Percentiles rank a stretch among this genome's conserved stretches.
Conservation (phyloP, 2,113 vertebrate species). For the Oxyruncus cristatus region DNA sequence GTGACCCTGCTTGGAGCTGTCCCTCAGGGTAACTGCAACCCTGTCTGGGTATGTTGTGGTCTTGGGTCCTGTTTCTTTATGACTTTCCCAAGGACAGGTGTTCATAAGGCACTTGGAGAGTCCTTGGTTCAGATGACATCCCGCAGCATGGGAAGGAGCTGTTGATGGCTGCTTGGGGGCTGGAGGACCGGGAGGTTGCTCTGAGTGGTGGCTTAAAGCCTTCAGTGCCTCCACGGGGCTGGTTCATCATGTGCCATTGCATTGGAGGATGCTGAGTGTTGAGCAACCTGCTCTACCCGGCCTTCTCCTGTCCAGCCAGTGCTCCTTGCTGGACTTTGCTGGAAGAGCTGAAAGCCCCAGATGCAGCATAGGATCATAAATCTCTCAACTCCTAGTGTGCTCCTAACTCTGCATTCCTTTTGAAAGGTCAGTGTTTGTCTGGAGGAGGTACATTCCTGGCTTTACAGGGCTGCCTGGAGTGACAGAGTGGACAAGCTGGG, state of each 20-base stretch:
- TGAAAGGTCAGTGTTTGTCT: background rate
- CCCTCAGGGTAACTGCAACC: background rate
- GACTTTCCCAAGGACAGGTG: background rate
- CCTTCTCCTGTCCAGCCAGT: background rate
- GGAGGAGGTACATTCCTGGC: background rate
- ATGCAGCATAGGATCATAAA: fast-evolving
- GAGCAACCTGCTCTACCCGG: background rate
- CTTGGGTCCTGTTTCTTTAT: background rate
- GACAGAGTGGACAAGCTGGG: background rate
- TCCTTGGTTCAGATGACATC: background rate
- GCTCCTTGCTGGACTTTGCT: background rate
- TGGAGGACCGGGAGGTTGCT: background rate
- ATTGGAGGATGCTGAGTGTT: background rate
- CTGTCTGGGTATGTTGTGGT: background rate
- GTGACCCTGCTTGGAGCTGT: background rate
- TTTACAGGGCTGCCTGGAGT: background rate
- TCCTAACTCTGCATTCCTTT: background rate
- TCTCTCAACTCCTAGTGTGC: background rate
- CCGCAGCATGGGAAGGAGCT: background rate
- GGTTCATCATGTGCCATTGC: fast-evolving
- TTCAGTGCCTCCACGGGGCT: background rate
- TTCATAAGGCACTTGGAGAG: background rate
- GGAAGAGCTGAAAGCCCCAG: background rate
- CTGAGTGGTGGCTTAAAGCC: background rate
- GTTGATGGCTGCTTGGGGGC: background rate